Evolutionary conservation across 2,113 vertebrate species (phyloP), one percentile per base, ranked within the genome.

Genomic region (Thunnus thynnus): DNA sequence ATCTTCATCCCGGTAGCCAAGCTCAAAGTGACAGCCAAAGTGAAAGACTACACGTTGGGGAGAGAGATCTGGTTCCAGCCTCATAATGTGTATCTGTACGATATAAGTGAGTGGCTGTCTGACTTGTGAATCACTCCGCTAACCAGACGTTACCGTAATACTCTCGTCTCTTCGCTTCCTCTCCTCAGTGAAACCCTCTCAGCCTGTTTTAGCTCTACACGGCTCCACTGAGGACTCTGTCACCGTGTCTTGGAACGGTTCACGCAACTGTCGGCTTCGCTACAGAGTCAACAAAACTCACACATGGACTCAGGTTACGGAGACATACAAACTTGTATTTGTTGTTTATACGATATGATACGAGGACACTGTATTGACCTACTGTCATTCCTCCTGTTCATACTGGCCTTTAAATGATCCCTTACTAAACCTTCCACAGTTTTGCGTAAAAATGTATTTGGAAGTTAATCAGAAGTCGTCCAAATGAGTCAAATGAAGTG

Each of bases 1-100:
- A 32, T 91, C 46, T 63, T 91, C 27, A 74, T 13, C 69, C 51
- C 64, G 0, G 0, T 1, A 0, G 18, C 78, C 0, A 0, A 5
- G 48, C n/a, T 89, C 30, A 70, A 10, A 0, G 3, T 91, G 12
- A 84, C 78, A 7, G 85, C 48, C 36, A 66, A 66, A 61, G 78
- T 80, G 1, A 75, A 13, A 20, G 30, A 63, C 83, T 50, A 17
- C 47, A 1, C 2, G 41, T 50, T 7, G 16, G 52, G 54, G 16
- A 25, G 0, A 0, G 85, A 84, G 55, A 58, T 69, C 68, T 84
- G 87, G 84, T 86, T 85, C 22, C 41, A 16, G 11, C 83, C 87
- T 78, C 61, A 16, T 0, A 20, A 30, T 2, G 7, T 84, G 51
- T 0, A 2, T 10, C 61, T 88, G 1, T 3, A 3, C 0, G 0